Conservation (phyloP, 2,797 vertebrate genomes). For the Pangasius krempfi region DNA sequence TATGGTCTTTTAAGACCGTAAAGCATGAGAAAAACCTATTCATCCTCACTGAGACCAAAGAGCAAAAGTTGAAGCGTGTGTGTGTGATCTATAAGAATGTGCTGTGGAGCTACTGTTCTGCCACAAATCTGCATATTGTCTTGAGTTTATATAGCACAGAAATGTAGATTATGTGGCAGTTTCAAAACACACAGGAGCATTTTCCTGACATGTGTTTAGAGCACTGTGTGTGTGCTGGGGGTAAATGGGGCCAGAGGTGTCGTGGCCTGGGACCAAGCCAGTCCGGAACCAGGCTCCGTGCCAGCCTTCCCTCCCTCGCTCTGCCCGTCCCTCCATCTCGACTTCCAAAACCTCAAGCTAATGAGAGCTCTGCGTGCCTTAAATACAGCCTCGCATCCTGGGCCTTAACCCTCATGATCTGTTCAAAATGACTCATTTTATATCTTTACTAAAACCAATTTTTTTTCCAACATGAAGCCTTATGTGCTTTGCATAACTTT, state of each 20-base stretch:
- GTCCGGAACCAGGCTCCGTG: constrained; percentile 64
- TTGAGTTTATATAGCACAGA: neutral
- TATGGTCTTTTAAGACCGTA: neutral
- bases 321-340: constrained; percentile 55
- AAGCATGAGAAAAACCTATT: constrained; percentile 16
- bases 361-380: constrained; percentile 72
- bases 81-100: neutral
- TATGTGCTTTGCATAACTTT: neutral
- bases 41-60: neutral
- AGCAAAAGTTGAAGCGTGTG: neutral
- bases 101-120: too few relatives aligned
- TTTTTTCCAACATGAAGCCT: neutral
- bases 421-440: constrained; percentile 7
- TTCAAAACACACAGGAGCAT: neutral
- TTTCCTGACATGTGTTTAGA: constrained; percentile 5
- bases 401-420: constrained; percentile 26
- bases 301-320: constrained; percentile 65
- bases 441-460: neutral
- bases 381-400: constrained; percentile 45
- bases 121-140: neutral
- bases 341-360: constrained; percentile 74
- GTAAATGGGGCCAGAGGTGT: constrained; percentile 75
- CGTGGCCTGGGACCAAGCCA: constrained; percentile 72
- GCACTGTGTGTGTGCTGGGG: constrained; percentile 58
- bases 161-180: neutral